Percentiles rank a stretch among this genome's conserved stretches.
Evolutionary conservation across 2,113 vertebrate species (phyloP).

Genomic region (Poeciliopsis prolifica): DNA sequence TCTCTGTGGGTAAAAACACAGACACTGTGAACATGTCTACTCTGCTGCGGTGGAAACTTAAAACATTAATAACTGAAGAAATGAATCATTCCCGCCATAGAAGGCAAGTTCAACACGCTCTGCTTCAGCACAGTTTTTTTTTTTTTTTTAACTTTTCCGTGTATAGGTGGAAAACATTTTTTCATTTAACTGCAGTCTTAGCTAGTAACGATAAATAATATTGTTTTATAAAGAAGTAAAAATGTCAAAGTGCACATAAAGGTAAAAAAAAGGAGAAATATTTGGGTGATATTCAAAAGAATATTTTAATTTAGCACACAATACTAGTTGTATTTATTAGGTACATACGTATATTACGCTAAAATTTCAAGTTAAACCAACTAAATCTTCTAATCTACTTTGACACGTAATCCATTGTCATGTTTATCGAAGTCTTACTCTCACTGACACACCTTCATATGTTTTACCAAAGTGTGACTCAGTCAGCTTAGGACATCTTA

Average conservation of each 20-base stretch:
- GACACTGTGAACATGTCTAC: slow-evolving; percentile 2
- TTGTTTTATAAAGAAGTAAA: background rate
- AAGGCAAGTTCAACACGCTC: background rate
- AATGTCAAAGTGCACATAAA: background rate
- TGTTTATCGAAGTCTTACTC: slow-evolving; percentile 12
- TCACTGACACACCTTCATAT: background rate
- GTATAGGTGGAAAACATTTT: background rate
- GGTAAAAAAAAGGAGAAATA: background rate
- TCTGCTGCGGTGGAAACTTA: slow-evolving; percentile 7
- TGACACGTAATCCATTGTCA: slow-evolving; percentile 10
- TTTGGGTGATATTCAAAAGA: background rate
- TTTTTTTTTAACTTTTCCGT: too few species aligned
- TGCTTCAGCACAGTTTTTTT: background rate
- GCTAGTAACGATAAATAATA: background rate
- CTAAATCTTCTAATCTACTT: slow-evolving; percentile 11
- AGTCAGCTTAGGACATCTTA: slow-evolving; percentile 56
- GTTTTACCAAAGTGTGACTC: background rate
- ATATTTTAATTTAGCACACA: background rate
- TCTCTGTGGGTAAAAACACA: background rate
- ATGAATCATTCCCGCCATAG: background rate
- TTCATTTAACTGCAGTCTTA: background rate
- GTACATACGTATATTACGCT: too few species aligned
- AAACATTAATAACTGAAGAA: background rate
- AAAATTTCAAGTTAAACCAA: background rate
- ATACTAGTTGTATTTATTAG: background rate